Conservation (phyloP, 2,113 vertebrate species). For the Pogonocichla stellata region DNA sequence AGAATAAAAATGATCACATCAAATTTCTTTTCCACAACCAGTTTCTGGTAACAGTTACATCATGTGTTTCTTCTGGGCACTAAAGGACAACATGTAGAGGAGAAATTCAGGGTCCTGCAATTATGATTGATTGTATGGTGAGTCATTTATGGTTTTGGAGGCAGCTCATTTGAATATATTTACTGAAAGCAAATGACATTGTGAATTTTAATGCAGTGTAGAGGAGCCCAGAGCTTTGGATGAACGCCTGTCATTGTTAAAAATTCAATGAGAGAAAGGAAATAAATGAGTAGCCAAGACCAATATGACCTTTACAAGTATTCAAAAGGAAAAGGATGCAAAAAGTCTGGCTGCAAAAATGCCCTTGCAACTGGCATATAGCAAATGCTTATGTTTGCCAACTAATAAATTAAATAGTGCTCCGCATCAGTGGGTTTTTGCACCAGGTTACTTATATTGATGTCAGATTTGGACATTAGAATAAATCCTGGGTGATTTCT, state of each 20-base stretch:
- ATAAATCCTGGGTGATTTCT: background rate
- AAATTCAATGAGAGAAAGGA: slow-evolving; percentile 52
- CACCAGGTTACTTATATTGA: background rate
- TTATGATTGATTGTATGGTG: slow-evolving; percentile 58
- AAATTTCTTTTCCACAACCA: background rate
- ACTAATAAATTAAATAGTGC: background rate
- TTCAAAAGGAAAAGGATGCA: background rate
- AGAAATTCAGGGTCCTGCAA: slow-evolving; percentile 19
- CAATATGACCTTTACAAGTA: slow-evolving; percentile 45
- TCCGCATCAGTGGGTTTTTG: background rate
- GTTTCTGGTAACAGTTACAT: background rate
- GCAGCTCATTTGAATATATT: slow-evolving; percentile 55
- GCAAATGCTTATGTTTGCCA: background rate
- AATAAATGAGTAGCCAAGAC: slow-evolving; percentile 47
- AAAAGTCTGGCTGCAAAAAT: background rate
- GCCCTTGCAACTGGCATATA: background rate
- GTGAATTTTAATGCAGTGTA: slow-evolving; percentile 51
- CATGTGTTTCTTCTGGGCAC: background rate
- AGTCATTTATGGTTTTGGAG: slow-evolving; percentile 55
- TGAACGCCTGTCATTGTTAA: slow-evolving; percentile 39
- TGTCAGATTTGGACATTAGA: background rate
- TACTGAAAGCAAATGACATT: slow-evolving; percentile 54
- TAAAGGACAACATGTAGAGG: slow-evolving; percentile 7
- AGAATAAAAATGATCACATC: background rate
- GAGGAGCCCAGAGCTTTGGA: slow-evolving; percentile 36